A percentile compares a stretch with the other conserved stretches of the same genome.
These are phyloP conservation scores for Chymomyza costata DNA, from an alignment of 1,140 invertebrate species.

Conservation along the genomic window DNA sequence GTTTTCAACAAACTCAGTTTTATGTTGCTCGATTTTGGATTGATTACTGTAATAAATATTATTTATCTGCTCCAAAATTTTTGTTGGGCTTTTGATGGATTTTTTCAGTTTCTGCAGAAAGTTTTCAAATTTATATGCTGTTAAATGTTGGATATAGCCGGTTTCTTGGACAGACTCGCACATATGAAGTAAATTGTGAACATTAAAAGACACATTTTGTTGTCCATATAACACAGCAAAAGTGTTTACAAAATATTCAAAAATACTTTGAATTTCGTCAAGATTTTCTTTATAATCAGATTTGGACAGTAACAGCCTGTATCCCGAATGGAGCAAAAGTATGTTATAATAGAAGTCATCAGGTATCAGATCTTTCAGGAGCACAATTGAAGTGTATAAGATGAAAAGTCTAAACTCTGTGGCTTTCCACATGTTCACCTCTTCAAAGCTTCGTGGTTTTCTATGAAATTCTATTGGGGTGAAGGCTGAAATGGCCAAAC, in stretches of 20 bases:
- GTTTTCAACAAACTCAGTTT: no score
- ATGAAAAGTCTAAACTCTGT: slow-evolving; percentile 16
- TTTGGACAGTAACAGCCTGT: slow-evolving; percentile 3
- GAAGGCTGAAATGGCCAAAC: slow-evolving; percentile 8
- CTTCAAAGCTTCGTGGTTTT: slow-evolving; percentile 1
- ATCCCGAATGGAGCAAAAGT: slow-evolving; percentile 3
- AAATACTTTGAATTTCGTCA: slow-evolving; percentile 6
- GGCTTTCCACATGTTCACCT: slow-evolving; percentile 16
- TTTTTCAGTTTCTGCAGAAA: slow-evolving; percentile 1
- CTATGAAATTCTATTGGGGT: slow-evolving; percentile 10
- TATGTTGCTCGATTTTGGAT: no score
- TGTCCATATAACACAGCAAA: slow-evolving; percentile 1
- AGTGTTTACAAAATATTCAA: slow-evolving; percentile 10
- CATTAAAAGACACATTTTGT: slow-evolving; percentile 6
- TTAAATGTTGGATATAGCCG: slow-evolving; percentile 8
- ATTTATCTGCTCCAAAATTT: slow-evolving; percentile 1
- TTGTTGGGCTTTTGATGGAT: slow-evolving; percentile 3
- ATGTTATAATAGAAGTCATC: slow-evolving; percentile 10
- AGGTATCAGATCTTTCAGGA: slow-evolving; percentile 14
- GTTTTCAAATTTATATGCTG: slow-evolving; percentile 11
- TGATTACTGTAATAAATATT: not conserved
- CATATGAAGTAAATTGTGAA: slow-evolving; percentile 7
- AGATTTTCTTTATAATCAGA: slow-evolving; percentile 5
- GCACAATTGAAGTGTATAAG: slow-evolving; percentile 8
- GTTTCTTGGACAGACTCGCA: slow-evolving; percentile 10